Percentiles rank a stretch among this genome's conserved stretches.
Evolutionary conservation across 2,797 vertebrate genomes (phyloP).

Genomic region (Melanitta fusca): DNA sequence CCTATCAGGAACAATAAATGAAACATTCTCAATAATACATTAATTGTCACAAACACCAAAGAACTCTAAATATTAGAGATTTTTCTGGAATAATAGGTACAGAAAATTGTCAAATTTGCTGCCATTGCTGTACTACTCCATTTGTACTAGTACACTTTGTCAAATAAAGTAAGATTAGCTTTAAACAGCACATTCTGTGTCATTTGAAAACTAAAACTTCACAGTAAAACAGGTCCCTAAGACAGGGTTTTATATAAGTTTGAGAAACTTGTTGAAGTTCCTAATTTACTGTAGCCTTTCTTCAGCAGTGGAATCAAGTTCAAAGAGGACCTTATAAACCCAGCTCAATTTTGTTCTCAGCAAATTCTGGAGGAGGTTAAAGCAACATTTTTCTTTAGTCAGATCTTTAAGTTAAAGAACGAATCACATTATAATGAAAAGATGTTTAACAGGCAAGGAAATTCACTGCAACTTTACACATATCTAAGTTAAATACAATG

Average conservation of each 20-base stretch:
- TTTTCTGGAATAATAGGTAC: neutral
- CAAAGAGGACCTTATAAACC: slow-evolving; percentile 62
- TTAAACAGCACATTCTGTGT: neutral
- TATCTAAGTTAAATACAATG: slow-evolving; percentile 8
- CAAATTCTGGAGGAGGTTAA: slow-evolving; percentile 55
- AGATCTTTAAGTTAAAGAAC: slow-evolving; percentile 28
- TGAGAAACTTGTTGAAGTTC: slow-evolving; percentile 50
- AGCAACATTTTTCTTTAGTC: slow-evolving; percentile 58
- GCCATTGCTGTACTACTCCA: neutral
- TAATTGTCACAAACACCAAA: neutral
- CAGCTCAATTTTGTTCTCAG: slow-evolving; percentile 47
- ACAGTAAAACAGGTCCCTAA: neutral
- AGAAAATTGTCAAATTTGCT: neutral
- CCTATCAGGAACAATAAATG: neutral
- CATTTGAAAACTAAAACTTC: slow-evolving; percentile 30
- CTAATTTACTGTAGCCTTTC: slow-evolving; percentile 58
- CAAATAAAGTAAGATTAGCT: neutral
- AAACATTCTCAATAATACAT: neutral
- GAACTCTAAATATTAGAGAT: neutral
- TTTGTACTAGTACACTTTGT: neutral
- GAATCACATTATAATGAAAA: slow-evolving; percentile 15
- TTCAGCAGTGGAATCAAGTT: slow-evolving; percentile 49
- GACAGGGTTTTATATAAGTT: slow-evolving; percentile 38
- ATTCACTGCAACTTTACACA: slow-evolving; percentile 10
- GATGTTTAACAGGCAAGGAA: slow-evolving; percentile 10